phyloP scores from a whole-genome alignment of 2,113 vertebrate species.

The Microcebus jonahi region DNA sequence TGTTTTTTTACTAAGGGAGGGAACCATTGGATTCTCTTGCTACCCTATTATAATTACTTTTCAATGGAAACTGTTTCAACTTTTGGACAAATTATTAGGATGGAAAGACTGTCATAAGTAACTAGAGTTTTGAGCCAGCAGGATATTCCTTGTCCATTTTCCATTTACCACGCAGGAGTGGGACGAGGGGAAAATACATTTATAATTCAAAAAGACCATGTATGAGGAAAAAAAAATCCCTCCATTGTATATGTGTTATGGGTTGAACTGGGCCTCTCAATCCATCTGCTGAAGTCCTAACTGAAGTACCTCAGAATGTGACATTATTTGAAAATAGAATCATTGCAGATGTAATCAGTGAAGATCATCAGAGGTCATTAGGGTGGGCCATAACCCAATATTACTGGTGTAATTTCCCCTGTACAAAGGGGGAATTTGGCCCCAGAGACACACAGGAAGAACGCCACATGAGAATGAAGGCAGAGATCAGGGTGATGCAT shows the following conservation, averaged over 20 bases:
- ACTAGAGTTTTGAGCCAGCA: background rate
- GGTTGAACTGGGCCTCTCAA: background rate
- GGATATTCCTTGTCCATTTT: background rate
- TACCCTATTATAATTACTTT: background rate
- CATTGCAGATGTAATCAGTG: background rate
- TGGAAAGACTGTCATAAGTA: background rate
- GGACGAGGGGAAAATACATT: background rate
- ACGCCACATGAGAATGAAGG: background rate
- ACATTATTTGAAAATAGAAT: background rate
- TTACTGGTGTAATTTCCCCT: background rate
- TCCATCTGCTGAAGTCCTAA: background rate
- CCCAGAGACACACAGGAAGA: background rate
- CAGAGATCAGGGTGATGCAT: background rate
- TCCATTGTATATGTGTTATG: background rate
- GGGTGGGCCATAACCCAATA: background rate
- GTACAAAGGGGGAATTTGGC: background rate
- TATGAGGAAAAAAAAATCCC: background rate
- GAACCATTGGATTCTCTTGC: background rate
- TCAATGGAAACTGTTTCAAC: background rate
- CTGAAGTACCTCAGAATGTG: background rate
- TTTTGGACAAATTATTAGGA: background rate
- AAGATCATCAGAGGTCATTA: background rate
- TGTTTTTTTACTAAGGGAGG: background rate
- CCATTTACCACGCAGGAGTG: background rate
- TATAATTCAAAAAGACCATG: background rate